Percentiles rank a stretch among this genome's conserved stretches.
Conservation (phyloP, 2,797 vertebrate species). For the Alcedo quadribrachys region DNA sequence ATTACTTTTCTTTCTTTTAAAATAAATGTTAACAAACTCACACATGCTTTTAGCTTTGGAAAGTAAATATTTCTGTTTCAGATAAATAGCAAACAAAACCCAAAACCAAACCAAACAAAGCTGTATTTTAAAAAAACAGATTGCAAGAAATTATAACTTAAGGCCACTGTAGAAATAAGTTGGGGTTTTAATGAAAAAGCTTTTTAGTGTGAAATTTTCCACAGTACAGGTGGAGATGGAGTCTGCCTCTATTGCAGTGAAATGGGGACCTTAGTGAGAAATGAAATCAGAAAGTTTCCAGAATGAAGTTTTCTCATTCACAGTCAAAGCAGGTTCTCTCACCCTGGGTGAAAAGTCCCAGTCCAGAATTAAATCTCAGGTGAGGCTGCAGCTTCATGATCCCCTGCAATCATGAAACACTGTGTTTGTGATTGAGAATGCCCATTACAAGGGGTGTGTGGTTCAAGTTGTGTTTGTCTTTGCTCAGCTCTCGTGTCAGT, state of each 20-base stretch:
- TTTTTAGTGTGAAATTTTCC: not conserved
- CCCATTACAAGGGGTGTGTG: rapidly evolving
- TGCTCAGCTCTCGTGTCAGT: not conserved
- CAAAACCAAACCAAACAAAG: not conserved
- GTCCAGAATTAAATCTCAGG: not conserved
- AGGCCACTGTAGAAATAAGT: not conserved
- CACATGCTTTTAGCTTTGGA: not conserved
- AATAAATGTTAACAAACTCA: not conserved
- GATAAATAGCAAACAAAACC: not conserved
- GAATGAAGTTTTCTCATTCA: not conserved
- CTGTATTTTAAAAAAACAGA: not conserved
- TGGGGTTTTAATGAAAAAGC: not conserved
- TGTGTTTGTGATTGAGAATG: not conserved
- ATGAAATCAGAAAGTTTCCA: not conserved
- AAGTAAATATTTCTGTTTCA: not conserved
- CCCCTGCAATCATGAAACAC: not conserved
- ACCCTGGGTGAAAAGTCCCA: not conserved
- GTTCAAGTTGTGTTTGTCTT: not conserved
- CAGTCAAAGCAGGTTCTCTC: not conserved
- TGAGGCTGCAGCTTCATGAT: not conserved
- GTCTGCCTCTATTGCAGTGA: not conserved
- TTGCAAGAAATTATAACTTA: not conserved
- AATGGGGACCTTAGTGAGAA: not conserved
- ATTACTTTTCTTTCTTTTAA: not conserved
- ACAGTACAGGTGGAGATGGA: too few relatives aligned